Evolutionary conservation across 1,140 invertebrate genomes (phyloP).

Genomic region (Brachionus paranguensis): DNA sequence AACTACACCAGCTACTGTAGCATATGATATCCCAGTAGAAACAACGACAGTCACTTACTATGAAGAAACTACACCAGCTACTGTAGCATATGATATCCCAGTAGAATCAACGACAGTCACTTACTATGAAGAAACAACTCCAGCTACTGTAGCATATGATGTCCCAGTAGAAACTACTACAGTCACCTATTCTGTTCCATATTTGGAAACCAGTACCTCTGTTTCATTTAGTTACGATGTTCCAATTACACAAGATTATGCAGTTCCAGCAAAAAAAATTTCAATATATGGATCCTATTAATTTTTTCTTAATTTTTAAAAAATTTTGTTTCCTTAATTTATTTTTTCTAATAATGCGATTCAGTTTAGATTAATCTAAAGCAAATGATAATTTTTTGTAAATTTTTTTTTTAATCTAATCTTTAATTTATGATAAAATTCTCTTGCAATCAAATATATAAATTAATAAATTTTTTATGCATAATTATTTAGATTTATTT

Average conservation of each 20-base stretch:
- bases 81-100: no score
- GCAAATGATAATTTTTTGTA: neutral
- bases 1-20: neutral
- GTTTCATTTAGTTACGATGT: neutral
- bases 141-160: no score
- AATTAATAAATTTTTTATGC: neutral
- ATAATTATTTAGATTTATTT: neutral
- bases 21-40: neutral
- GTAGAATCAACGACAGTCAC: no score
- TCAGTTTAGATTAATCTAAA: neutral
- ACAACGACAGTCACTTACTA: no score
- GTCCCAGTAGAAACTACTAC: no score
- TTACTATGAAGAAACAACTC: no score
- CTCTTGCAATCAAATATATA: neutral
- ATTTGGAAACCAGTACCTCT: neutral
- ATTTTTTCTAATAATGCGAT: neutral
- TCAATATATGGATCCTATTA: neutral
- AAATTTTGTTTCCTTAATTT: neutral
- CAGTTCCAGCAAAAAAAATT: neutral
- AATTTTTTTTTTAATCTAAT: neutral
- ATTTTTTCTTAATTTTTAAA: neutral
- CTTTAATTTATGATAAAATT: neutral
- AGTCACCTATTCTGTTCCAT: no score
- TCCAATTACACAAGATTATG: neutral
- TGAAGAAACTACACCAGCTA: no score